These are phyloP conservation scores for Ectropis grisescens DNA, from an alignment of 1,140 invertebrate genomes.

Conservation along the genomic window DNA sequence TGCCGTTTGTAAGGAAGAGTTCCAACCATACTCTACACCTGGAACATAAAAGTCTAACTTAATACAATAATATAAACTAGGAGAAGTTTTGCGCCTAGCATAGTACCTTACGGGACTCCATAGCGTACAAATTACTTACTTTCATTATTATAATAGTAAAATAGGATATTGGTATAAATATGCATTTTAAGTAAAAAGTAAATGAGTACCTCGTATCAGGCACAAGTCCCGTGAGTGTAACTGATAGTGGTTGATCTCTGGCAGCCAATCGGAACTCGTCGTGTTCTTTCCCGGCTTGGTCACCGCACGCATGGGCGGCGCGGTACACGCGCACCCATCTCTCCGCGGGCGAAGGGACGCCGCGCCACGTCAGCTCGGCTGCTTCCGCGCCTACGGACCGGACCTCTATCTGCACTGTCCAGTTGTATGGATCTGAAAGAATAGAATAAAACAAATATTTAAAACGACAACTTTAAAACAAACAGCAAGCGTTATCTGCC, in stretches of 20 bases:
- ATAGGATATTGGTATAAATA: no score
- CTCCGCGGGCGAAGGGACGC: constrained; percentile 88
- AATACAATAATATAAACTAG: no score
- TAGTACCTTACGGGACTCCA: no score
- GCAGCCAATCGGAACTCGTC: constrained; percentile 89
- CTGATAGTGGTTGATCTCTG: constrained; percentile 78
- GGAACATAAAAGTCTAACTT: constrained; percentile 10
- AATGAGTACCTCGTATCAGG: constrained; percentile 82
- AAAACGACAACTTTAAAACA: no score
- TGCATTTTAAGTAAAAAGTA: no score
- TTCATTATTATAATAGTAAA: no score
- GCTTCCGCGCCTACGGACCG: constrained; percentile 80
- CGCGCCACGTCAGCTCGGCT: constrained; percentile 84
- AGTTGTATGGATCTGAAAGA: constrained; percentile 80
- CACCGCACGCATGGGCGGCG: constrained; percentile 81
- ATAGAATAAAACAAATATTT: constrained; percentile 1
- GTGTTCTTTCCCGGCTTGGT: constrained; percentile 73
- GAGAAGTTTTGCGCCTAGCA: no score
- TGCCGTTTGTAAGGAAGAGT: constrained; percentile 89
- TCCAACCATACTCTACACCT: constrained; percentile 90
- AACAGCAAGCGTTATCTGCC: no score
- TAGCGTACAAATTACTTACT: no score
- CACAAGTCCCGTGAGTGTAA: constrained; percentile 72
- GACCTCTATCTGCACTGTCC: constrained; percentile 82
- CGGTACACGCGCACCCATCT: constrained; percentile 93